A percentile compares a stretch with the other conserved stretches of the same genome.
These are phyloP conservation scores for Tenualosa ilisha DNA, from an alignment of 2,797 vertebrate species.

Conservation along the genomic window DNA sequence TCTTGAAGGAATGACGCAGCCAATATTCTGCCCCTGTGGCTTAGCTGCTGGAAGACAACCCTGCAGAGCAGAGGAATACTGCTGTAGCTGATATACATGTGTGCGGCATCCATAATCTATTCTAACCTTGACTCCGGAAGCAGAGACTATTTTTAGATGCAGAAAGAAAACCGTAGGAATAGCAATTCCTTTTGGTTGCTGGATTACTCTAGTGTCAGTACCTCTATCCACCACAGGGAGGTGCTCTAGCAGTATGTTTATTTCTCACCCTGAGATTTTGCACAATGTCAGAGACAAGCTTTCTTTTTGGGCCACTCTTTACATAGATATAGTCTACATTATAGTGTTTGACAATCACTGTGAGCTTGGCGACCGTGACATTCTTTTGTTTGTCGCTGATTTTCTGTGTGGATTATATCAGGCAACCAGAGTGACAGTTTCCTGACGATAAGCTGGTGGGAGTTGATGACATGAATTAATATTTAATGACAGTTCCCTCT, in stretches of 20 bases:
- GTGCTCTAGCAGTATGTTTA: background rate
- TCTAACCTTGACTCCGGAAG: constrained; percentile 17
- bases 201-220: background rate
- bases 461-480: background rate
- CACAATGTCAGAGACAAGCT: background rate
- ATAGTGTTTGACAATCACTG: background rate
- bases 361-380: background rate
- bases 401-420: background rate
- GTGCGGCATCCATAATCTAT: constrained; percentile 18
- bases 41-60: background rate
- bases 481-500: background rate
- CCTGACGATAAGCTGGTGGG: background rate
- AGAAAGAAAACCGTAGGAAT: constrained; percentile 11
- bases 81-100: background rate
- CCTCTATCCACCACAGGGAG: background rate
- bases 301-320: background rate
- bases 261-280: background rate
- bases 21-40: background rate
- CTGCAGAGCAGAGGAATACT: background rate
- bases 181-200: background rate
- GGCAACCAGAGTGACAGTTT: background rate
- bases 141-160: constrained; percentile 13
- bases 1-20: background rate
- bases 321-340: background rate
- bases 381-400: background rate